phyloP scores from a whole-genome alignment of 2,797 vertebrate species.

The Naso thynnoides region DNA sequence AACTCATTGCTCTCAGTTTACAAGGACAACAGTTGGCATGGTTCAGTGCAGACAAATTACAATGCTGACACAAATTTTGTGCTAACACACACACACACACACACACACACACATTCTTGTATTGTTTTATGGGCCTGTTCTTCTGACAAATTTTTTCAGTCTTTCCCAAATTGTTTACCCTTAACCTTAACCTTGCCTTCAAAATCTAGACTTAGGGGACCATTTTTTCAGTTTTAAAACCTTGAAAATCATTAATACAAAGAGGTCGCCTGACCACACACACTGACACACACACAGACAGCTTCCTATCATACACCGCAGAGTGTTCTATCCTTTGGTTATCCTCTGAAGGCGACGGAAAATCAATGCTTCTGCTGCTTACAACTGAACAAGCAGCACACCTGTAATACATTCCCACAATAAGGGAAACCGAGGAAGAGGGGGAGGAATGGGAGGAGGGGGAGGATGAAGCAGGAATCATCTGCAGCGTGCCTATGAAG shows the following conservation, averaged over 20 bases:
- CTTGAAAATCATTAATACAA: conserved; percentile 15
- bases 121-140: conserved; percentile 8
- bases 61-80: conserved; percentile 52
- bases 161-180: conserved; percentile 26
- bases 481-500: conserved; percentile 58
- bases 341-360: conserved; percentile 70
- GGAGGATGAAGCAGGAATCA: conserved; percentile 47
- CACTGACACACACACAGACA: conserved; percentile 1
- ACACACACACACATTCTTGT: conserved; percentile 5
- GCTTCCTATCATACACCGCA: conserved; percentile 32
- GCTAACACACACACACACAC: conserved; percentile 10
- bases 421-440: conserved; percentile 46
- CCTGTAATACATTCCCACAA: conserved; percentile 74
- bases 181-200: conserved; percentile 24
- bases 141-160: conserved; percentile 29
- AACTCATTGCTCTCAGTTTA: conserved; percentile 73
- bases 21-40: conserved; percentile 73
- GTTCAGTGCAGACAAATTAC: conserved; percentile 67
- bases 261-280: background rate
- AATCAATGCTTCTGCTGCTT: conserved; percentile 74
- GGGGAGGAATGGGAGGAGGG: conserved; percentile 19
- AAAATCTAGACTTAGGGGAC: conserved; percentile 20
- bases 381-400: conserved; percentile 65
- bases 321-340: conserved; percentile 68
- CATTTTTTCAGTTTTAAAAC: conserved; percentile 17